These are phyloP conservation scores for Apotomis capreana DNA, from an alignment of 2,888 invertebrate genomes.

Conservation along the genomic window DNA sequence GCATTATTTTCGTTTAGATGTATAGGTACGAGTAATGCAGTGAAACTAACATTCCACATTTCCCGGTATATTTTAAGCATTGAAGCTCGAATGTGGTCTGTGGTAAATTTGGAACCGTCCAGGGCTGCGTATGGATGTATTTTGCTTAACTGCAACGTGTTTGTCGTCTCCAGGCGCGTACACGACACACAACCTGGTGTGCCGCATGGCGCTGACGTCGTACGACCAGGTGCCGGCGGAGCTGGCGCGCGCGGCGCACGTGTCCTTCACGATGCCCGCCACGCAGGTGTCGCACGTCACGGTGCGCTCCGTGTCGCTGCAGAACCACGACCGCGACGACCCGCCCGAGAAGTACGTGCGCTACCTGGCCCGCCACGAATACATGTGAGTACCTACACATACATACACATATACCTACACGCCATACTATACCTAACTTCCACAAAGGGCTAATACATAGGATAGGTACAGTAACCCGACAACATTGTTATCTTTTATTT, in stretches of 20 bases:
- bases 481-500: too few species aligned
- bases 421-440: too few species aligned
- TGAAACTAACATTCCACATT: too few species aligned
- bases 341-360: slow-evolving; percentile 99
- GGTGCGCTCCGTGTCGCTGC: slow-evolving; percentile 95
- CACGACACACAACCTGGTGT: slow-evolving; percentile 97
- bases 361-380: slow-evolving; percentile 97
- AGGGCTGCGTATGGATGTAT: too few species aligned
- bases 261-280: slow-evolving; percentile 99
- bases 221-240: slow-evolving; percentile 98
- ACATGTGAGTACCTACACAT: slow-evolving; percentile 84
- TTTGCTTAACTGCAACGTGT: neutral
- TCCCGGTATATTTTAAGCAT: too few species aligned
- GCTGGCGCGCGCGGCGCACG: slow-evolving; percentile 93
- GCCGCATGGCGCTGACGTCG: slow-evolving; percentile 96
- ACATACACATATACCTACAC: neutral
- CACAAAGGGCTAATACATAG: too few species aligned
- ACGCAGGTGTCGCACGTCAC: slow-evolving; percentile 98
- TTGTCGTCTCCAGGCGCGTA: slow-evolving; percentile 90
- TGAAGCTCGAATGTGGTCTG: too few species aligned
- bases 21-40: too few species aligned
- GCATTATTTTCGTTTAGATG: too few species aligned
- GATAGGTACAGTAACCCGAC: too few species aligned
- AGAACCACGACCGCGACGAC: slow-evolving; percentile 92
- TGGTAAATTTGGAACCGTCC: too few species aligned